Evolutionary conservation across 2,888 invertebrate genomes (phyloP), one percentile per base, ranked within the genome.

Genomic region (Tholera decimalis): DNA sequence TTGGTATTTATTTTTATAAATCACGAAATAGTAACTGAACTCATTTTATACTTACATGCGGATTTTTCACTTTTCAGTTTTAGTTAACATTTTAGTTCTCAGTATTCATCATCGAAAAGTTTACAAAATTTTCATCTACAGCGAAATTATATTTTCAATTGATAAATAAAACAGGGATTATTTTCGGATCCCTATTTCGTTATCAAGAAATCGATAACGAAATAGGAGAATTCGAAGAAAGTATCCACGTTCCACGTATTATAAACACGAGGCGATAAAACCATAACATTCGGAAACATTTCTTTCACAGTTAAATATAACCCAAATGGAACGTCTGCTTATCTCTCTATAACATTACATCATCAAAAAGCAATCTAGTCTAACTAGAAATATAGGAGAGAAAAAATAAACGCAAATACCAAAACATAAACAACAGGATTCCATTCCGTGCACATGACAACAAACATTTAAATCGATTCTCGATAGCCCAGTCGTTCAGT

Each of bases 381-480:
- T 20, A 44, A 37, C 9, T 13, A 18, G 11, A 43, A 43, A 24
- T 18, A 26, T 2, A 22, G 8, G 41, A 18, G n/a, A 22, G 9
- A 5, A 33, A 33, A 35, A 53, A 30, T 37, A 54, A 44, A 22
- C 26, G 26, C 9, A 11, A 58, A 58, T 33, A 58, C 35, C 43
- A 43, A 54, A 75, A 75, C 53, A 79, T 63, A 65, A 77, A 65
- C 70, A 78, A 72, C 41, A 35, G 7, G 43, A 80, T 66, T 46
- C 50, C 53, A 71, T 64, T 64, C 35, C 28, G 44, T 56, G 37
- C 49, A 64, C 37, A 69, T 55, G 65, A 75, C 61, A 80, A 79
- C 79, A 80, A 80, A 74, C 74, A 72, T 72, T 60, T 51, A 71
- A 69, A 80, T 79, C 69, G 77, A 80, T 80, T 69, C 55, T 64